Percentiles rank a stretch among this genome's conserved stretches.
Evolutionary conservation across 2,888 invertebrate genomes (phyloP).

Genomic region (Hemicrepidius hirtus): DNA sequence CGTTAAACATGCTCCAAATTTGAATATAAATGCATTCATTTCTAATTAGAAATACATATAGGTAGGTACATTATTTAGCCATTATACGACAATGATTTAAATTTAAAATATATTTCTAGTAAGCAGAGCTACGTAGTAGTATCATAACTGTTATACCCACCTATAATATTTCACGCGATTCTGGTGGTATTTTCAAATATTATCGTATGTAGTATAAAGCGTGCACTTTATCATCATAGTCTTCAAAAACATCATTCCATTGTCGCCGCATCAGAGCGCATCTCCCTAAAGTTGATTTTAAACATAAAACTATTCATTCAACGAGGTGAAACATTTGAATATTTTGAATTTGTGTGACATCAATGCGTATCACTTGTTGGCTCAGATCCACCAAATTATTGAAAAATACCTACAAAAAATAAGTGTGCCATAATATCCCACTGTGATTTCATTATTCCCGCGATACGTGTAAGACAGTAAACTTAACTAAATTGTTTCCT

Average conservation of each 20-base stretch:
- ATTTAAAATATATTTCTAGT: no score
- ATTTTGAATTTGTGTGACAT: conserved; percentile 7
- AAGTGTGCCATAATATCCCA: conserved; percentile 1
- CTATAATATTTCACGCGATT: no score
- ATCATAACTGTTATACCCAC: no score
- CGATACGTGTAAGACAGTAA: not conserved
- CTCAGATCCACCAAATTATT: conserved; percentile 16
- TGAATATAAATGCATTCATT: no score
- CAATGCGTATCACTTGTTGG: conserved; percentile 9
- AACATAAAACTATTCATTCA: conserved; percentile 8
- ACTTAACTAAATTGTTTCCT: not conserved
- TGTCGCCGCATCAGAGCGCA: not conserved
- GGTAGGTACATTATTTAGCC: no score
- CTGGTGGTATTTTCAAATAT: no score
- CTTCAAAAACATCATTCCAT: not conserved
- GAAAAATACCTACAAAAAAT: conserved; percentile 7
- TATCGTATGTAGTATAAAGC: not conserved
- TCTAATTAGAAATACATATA: no score
- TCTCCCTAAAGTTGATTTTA: conserved; percentile 3
- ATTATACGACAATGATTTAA: no score
- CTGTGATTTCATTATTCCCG: not conserved
- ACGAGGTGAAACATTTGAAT: conserved; percentile 12
- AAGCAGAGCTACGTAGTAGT: no score
- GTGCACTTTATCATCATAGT: not conserved
- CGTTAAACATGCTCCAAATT: no score